These are phyloP conservation scores for Dioctria linearis DNA, from an alignment of 2,888 invertebrate species.

Conservation along the genomic window DNA sequence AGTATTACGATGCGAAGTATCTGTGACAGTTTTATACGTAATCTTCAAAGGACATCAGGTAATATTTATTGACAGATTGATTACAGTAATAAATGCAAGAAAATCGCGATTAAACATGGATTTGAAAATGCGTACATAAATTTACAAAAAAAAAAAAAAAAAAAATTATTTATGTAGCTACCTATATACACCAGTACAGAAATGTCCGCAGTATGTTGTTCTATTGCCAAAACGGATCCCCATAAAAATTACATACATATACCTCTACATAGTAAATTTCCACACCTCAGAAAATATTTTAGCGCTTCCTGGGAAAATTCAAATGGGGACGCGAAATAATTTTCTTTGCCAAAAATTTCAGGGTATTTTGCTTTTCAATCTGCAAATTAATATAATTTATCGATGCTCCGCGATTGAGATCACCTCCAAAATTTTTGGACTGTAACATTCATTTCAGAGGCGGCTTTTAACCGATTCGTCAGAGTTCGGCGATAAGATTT, in stretches of 20 bases:
- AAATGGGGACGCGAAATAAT: neutral
- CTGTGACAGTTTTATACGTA: no score
- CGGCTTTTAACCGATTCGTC: neutral
- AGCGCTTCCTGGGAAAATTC: conserved; percentile 35
- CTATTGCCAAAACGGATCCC: no score
- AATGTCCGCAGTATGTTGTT: no score
- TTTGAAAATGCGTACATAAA: no score
- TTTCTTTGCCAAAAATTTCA: conserved; percentile 36
- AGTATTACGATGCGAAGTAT: neutral
- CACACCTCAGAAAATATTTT: conserved; percentile 17
- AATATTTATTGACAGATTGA: no score
- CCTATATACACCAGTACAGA: no score
- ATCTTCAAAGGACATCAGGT: no score
- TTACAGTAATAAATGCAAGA: no score
- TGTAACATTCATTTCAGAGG: neutral
- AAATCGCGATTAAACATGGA: no score
- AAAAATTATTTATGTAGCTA: no score
- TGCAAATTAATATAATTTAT: conserved; percentile 43
- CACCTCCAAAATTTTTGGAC: neutral
- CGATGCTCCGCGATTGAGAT: conserved; percentile 30
- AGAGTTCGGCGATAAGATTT: neutral
- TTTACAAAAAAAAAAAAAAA: no score
- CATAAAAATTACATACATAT: no score
- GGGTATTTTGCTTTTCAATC: conserved; percentile 1
- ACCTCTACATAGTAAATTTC: neutral